A percentile compares a stretch with the other conserved stretches of the same genome.
Conservation (phyloP, 2,113 vertebrate genomes). For the Tyrannus savana region DNA sequence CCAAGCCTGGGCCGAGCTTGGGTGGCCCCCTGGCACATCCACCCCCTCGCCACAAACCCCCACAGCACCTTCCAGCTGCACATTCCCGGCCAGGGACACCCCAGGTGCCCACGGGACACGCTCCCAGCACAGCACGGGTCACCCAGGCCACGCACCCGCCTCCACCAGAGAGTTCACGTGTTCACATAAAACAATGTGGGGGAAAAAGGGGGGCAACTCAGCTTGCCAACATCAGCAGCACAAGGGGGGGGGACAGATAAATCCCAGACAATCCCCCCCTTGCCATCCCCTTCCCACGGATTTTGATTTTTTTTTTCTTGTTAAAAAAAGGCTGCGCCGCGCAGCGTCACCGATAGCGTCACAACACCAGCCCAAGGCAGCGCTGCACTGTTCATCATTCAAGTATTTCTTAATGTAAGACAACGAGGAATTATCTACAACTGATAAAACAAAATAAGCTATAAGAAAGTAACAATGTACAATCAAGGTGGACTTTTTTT, state of each 20-base stretch:
- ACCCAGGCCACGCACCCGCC: neutral
- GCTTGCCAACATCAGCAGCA: neutral
- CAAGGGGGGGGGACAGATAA: neutral
- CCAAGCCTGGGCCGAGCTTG: neutral
- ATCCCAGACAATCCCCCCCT: neutral
- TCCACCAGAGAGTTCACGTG: neutral
- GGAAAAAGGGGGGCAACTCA: neutral
- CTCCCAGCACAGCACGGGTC: neutral
- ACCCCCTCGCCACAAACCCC: neutral
- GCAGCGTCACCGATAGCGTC: slow-evolving; percentile 18
- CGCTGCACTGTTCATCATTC: slow-evolving; percentile 59
- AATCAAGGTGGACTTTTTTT: slow-evolving; percentile 35
- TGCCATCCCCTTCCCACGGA: neutral
- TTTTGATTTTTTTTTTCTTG: neutral
- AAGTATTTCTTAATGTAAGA: slow-evolving; percentile 74
- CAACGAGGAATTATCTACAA: slow-evolving; percentile 65
- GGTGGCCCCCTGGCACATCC: neutral
- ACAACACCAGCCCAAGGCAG: slow-evolving; percentile 50
- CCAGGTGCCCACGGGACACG: neutral
- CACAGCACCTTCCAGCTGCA: neutral
- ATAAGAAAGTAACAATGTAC: slow-evolving; percentile 42
- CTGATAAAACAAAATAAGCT: slow-evolving; percentile 36
- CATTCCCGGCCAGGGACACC: neutral
- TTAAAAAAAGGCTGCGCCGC: neutral
- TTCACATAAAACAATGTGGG: neutral